Conservation (phyloP, 2,113 vertebrate species). For the Muscicapa adusta region DNA sequence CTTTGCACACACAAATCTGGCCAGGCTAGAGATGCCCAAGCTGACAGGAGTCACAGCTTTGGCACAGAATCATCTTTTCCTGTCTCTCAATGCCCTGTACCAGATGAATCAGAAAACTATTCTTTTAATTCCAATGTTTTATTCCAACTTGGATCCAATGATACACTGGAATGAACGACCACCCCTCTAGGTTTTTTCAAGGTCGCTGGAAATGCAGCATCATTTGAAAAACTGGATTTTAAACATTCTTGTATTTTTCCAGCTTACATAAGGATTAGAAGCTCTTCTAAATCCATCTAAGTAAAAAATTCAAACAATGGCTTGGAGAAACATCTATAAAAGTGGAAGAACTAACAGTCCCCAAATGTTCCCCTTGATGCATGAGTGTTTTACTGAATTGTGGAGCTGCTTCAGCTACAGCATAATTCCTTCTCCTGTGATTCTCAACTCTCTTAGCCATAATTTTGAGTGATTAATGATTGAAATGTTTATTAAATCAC, state of each 20-base stretch:
- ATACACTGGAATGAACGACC: background rate
- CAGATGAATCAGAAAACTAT: background rate
- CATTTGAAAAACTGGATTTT: background rate
- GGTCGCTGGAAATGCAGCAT: background rate
- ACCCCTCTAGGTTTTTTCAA: background rate
- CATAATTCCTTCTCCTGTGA: background rate
- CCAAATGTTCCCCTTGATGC: background rate
- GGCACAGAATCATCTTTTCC: background rate
- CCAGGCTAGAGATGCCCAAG: background rate
- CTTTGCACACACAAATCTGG: background rate
- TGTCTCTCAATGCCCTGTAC: background rate
- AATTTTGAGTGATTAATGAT: constrained; percentile 10
- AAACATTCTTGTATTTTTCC: background rate
- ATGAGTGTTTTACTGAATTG: background rate
- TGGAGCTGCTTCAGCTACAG: background rate
- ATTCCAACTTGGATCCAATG: background rate
- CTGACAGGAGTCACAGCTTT: background rate
- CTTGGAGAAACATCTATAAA: background rate
- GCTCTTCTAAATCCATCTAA: background rate
- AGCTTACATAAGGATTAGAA: background rate
- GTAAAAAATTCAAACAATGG: background rate
- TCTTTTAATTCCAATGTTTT: background rate
- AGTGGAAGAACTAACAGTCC: background rate
- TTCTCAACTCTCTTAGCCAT: background rate
- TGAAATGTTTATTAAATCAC: constrained; percentile 8